A percentile compares a stretch with the other conserved stretches of the same genome.
Conservation (phyloP, 2,113 vertebrate genomes). For the Sinocyclocheilus maitianheensis region DNA sequence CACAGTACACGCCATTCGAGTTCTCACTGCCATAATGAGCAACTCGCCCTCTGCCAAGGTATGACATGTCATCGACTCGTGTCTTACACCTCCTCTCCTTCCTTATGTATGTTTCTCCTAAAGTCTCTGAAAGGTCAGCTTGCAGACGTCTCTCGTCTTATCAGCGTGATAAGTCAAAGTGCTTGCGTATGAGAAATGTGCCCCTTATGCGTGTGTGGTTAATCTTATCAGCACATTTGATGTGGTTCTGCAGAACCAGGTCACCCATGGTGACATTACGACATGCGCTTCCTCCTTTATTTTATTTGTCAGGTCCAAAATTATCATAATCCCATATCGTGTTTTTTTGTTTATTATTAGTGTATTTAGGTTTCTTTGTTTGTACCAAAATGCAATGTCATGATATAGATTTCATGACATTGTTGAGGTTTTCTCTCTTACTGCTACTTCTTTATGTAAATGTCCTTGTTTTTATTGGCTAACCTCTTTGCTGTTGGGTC, state of each 20-base stretch:
- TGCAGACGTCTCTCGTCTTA: neutral
- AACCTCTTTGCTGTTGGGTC: neutral
- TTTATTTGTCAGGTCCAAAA: neutral
- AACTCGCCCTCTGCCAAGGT: conserved; percentile 94
- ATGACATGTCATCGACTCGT: conserved; percentile 50
- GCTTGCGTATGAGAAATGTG: conserved; percentile 10
- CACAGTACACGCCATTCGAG: conserved; percentile 87
- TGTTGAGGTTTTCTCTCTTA: neutral
- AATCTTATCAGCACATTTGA: conserved; percentile 34
- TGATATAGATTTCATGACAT: neutral
- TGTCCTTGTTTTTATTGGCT: neutral
- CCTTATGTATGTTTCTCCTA: neutral
- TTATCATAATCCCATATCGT: neutral
- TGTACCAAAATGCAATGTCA: neutral
- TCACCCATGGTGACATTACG: neutral
- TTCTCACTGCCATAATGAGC: conserved; percentile 94
- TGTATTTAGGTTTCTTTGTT: neutral
- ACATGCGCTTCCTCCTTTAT: neutral
- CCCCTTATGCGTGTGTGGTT: conserved; percentile 8
- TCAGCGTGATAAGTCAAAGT: conserved; percentile 25
- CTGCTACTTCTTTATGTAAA: neutral
- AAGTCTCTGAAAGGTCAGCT: conserved; percentile 6
- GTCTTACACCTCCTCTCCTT: neutral
- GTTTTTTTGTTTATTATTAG: neutral
- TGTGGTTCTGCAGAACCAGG: neutral